These are phyloP conservation scores for Sarcoramphus papa DNA, from an alignment of 2,797 vertebrate species.

Conservation along the genomic window DNA sequence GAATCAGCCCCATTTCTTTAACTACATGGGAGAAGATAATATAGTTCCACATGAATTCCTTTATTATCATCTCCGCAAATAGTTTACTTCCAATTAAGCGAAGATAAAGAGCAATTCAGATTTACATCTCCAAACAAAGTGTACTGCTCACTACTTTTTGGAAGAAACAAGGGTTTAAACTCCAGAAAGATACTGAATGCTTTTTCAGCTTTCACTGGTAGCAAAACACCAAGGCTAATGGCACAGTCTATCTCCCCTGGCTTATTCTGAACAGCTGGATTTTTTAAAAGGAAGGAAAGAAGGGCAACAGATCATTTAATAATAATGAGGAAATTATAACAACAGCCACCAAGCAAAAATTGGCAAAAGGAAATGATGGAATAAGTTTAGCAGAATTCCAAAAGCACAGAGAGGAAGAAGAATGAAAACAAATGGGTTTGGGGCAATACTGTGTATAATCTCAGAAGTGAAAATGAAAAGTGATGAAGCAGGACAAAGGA, in stretches of 20 bases:
- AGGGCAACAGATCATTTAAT: background rate
- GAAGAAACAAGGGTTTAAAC: background rate
- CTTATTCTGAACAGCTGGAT: background rate
- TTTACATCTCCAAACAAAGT: background rate
- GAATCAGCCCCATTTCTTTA: background rate
- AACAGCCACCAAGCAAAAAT: background rate
- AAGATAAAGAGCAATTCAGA: background rate
- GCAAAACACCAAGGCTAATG: background rate
- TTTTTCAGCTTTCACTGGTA: background rate
- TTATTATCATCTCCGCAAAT: background rate
- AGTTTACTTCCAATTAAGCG: background rate
- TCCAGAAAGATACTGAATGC: background rate
- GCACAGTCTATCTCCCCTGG: background rate
- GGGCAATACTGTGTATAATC: background rate
- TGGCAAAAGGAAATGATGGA: background rate
- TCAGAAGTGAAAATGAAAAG: background rate
- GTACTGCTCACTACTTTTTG: background rate
- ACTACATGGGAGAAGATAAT: background rate
- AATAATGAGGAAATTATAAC: background rate
- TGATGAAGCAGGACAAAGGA: background rate
- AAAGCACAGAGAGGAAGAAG: background rate
- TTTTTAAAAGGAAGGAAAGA: background rate
- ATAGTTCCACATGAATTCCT: background rate
- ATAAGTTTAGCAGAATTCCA: background rate
- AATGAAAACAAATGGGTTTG: background rate